Percentiles rank a stretch among this genome's conserved stretches.
These are phyloP conservation scores for Amphiprion percula DNA, from an alignment of 2,113 vertebrate species.

Conservation along the genomic window DNA sequence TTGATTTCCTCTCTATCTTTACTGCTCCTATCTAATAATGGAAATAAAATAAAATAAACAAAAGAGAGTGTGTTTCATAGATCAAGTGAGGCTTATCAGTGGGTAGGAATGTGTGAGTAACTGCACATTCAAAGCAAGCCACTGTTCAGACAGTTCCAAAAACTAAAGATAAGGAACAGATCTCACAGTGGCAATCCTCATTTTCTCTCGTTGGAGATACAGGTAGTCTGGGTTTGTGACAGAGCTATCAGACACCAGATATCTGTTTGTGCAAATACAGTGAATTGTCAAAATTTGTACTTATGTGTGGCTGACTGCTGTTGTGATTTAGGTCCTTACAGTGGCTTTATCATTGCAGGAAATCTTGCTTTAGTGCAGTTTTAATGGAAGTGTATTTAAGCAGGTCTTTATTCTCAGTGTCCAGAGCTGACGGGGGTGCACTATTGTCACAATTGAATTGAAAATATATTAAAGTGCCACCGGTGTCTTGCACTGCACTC, in stretches of 20 bases:
- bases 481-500: slow-evolving; percentile 20
- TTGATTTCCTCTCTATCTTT: too few relatives aligned
- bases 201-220: background rate
- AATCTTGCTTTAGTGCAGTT: slow-evolving; percentile 32
- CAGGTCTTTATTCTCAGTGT: slow-evolving; percentile 34
- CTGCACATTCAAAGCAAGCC: background rate
- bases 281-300: slow-evolving; percentile 1
- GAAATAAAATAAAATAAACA: too few relatives aligned
- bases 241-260: slow-evolving; percentile 6
- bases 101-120: too few relatives aligned
- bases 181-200: background rate
- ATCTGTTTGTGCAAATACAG: slow-evolving; percentile 27
- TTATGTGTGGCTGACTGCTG: slow-evolving; percentile 1
- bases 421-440: slow-evolving; percentile 31
- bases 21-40: too few relatives aligned
- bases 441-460: slow-evolving; percentile 54
- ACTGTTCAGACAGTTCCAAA: slow-evolving; percentile 3
- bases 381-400: slow-evolving; percentile 34
- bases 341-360: slow-evolving; percentile 35
- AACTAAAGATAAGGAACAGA: background rate
- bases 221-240: background rate
- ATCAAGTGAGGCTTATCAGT: too few relatives aligned
- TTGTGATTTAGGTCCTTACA: background rate
- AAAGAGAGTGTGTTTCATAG: too few relatives aligned
- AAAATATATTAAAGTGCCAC: slow-evolving; percentile 71